Evolutionary conservation across 2,888 invertebrate genomes (phyloP).

Genomic region (Serripes groenlandicus): DNA sequence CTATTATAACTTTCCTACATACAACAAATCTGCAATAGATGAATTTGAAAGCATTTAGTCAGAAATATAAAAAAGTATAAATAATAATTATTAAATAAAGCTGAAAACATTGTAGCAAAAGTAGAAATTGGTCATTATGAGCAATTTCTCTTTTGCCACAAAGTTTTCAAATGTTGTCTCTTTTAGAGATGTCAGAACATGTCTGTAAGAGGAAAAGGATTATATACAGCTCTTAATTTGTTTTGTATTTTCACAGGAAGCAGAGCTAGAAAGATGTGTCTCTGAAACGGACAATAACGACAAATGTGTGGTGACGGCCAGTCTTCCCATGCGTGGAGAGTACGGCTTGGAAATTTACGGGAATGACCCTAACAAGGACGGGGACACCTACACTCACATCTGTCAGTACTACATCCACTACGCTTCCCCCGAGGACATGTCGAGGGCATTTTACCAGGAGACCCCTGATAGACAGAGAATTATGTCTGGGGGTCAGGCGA

Average conservation of each 20-base stretch:
- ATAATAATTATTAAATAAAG: no score
- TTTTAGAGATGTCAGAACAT: background rate
- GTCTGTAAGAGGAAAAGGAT: background rate
- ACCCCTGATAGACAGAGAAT: slow-evolving; percentile 72
- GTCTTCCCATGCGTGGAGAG: slow-evolving; percentile 84
- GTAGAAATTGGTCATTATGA: background rate
- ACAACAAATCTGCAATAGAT: no score
- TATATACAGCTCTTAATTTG: background rate
- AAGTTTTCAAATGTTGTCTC: background rate
- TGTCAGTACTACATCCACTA: slow-evolving; percentile 84
- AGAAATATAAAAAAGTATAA: no score
- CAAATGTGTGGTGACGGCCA: slow-evolving; percentile 76
- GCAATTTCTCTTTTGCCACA: slow-evolving; percentile 7
- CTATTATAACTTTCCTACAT: no score
- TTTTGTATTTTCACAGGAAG: slow-evolving; percentile 69
- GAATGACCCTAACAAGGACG: slow-evolving; percentile 86
- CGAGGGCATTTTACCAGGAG: slow-evolving; percentile 81
- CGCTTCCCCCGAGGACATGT: slow-evolving; percentile 77
- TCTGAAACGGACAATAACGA: slow-evolving; percentile 82
- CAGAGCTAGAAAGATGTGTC: slow-evolving; percentile 83
- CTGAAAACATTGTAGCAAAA: slow-evolving; percentile 1
- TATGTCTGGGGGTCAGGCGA: slow-evolving; percentile 56
- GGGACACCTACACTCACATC: slow-evolving; percentile 84
- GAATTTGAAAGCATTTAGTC: no score
- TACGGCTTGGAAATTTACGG: slow-evolving; percentile 86